Conservation (phyloP, 2,888 invertebrate species). For the Erannis defoliaria region DNA sequence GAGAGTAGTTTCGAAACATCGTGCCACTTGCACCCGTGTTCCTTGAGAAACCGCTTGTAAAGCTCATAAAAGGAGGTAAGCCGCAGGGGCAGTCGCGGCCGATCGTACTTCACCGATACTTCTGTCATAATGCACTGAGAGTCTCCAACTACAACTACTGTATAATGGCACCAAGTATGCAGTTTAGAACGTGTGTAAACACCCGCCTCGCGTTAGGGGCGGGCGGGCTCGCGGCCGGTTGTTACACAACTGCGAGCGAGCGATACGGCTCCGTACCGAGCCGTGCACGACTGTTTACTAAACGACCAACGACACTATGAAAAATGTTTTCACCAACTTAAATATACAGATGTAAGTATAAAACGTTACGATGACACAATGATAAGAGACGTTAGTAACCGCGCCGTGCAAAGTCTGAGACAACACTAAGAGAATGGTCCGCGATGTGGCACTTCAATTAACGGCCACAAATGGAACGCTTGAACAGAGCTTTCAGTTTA, state of each 20-base stretch:
- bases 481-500: constrained; percentile 74
- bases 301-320: constrained; percentile 38
- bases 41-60: constrained; percentile 81
- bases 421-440: constrained; percentile 64
- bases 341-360: constrained; percentile 21
- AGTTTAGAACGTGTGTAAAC: constrained; percentile 45
- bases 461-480: constrained; percentile 72
- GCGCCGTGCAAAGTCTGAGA: constrained; percentile 53
- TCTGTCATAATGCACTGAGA: constrained; percentile 70
- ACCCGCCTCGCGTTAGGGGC: constrained; percentile 58
- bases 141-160: constrained; percentile 44
- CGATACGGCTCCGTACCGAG: constrained; percentile 53
- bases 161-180: constrained; percentile 43
- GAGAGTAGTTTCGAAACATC: constrained; percentile 79
- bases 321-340: constrained; percentile 32
- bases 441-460: constrained; percentile 70
- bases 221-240: constrained; percentile 72
- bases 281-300: constrained; percentile 48
- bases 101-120: constrained; percentile 69
- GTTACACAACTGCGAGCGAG: constrained; percentile 74
- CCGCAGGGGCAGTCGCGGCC: constrained; percentile 65
- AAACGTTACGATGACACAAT: constrained; percentile 23
- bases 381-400: constrained; percentile 38
- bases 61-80: constrained; percentile 77
- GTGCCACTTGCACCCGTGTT: constrained; percentile 83